Conservation (phyloP, 2,888 invertebrate species). For the Lasioglossum morio region DNA sequence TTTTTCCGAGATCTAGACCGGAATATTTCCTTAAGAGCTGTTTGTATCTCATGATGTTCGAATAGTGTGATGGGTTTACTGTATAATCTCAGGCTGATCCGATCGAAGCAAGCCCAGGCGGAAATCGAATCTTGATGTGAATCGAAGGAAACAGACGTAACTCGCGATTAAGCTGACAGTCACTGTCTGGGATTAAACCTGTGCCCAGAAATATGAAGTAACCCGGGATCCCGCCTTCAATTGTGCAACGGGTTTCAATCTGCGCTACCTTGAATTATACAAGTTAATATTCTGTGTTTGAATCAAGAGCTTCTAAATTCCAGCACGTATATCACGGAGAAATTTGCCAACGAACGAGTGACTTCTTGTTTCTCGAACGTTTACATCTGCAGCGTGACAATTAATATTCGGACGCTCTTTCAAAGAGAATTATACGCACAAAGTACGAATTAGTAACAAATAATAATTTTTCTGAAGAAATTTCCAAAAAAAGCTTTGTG, state of each 20-base stretch:
- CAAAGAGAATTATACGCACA: no score
- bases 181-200: conserved; percentile 42
- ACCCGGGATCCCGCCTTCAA: conserved; percentile 37
- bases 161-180: neutral
- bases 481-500: neutral
- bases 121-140: neutral
- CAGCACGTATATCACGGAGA: conserved; percentile 9
- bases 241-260: conserved; percentile 34
- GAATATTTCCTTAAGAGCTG: neutral
- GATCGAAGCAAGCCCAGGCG: neutral
- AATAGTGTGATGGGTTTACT: neutral
- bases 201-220: conserved; percentile 35
- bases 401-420: neutral
- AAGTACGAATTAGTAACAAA: no score
- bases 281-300: conserved; percentile 30
- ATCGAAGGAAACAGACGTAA: neutral
- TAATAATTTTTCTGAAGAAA: no score
- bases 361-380: neutral
- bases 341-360: neutral
- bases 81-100: neutral
- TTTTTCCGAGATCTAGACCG: no score
- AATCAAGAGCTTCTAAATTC: conserved; percentile 41
- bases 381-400: neutral
- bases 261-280: conserved; percentile 43
- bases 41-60: neutral